Base-by-base conservation (phyloP, 92 coral and sea anemone genomes). In the Plumapathes pennacea region DNA sequence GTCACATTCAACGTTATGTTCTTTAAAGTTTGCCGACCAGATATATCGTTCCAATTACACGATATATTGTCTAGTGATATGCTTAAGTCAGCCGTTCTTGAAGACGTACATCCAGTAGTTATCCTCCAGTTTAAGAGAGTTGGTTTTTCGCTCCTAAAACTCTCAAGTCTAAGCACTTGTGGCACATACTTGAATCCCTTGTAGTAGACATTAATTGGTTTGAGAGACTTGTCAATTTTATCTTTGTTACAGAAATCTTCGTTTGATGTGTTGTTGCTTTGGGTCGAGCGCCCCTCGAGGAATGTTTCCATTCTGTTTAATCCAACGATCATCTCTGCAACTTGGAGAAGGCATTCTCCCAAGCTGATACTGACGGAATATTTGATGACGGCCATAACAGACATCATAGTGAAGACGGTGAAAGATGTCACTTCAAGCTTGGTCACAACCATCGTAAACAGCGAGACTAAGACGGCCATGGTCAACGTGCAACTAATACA, bases 391-490 rank as follows among this genome's bases (percentile, higher is more conserved):
- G 44, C 29, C 17, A 62, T 21, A 14, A 30, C 18, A 21, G 66
- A 28, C 6, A 67, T 17, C 29, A 67, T 19, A 3, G 60, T 38
- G 20, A 67, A 67, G n/a, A 30, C 64, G 21, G 60, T 22, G 17
- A 38, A 30, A 0, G 74, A 21, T 2, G 65, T 54, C 11, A 67
- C 6, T 13, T 33, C 0, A 2, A 37, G 20, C 18, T 31, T 52
- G 11, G 64, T 10, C 2, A 67, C 17, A 14, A 67, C 11, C 28
- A 67, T 42, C 1, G 51, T 17, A 5, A 25, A 13, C 25, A 67
- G 11, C 21, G 64, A 53, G 11, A 42, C 6, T 4, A 67, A 43
- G 1, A 52, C 64, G 4, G 60, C 46, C 19, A 55, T 9, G 6
- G 32, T 4, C 4, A 40, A 20, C 32, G 40, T 36, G 12, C 64